These are phyloP conservation scores for Diorhabda elongata DNA, from an alignment of 1,140 invertebrate species.

Conservation along the genomic window DNA sequence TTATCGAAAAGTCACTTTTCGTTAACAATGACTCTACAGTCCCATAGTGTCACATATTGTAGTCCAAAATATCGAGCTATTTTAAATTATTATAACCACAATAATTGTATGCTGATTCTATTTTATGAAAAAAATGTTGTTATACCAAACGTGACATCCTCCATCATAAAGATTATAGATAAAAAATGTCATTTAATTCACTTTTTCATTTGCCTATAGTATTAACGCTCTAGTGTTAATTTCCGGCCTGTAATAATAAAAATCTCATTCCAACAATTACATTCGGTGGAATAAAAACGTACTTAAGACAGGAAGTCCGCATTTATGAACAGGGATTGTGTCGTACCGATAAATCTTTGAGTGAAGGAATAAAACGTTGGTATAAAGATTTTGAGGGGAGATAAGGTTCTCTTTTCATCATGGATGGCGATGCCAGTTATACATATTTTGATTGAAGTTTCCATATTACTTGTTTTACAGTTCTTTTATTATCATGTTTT, in stretches of 20 bases:
- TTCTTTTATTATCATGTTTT: too few relatives aligned
- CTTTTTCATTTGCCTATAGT: background rate
- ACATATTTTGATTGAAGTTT: background rate
- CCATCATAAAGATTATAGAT: background rate
- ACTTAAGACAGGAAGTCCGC: background rate
- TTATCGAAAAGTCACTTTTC: too few relatives aligned
- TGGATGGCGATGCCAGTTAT: background rate
- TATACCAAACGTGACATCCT: too few relatives aligned
- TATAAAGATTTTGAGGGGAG: background rate
- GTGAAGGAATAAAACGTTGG: background rate
- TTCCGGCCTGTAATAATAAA: background rate
- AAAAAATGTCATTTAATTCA: background rate
- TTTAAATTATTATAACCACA: too few relatives aligned
- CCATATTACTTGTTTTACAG: too few relatives aligned
- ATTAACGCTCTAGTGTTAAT: background rate
- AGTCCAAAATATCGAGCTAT: too few relatives aligned
- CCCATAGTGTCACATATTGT: too few relatives aligned
- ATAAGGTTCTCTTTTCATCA: background rate
- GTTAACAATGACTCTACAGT: too few relatives aligned
- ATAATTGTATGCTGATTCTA: too few relatives aligned
- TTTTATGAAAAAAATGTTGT: too few relatives aligned
- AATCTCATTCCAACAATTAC: conserved; percentile 1
- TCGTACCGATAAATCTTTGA: conserved; percentile 2
- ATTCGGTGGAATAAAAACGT: conserved; percentile 1
- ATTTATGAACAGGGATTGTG: conserved; percentile 2